A percentile compares a stretch with the other conserved stretches of the same genome.
These are phyloP conservation scores for Clepsis dumicolana DNA, from an alignment of 2,888 invertebrate genomes.

Conservation along the genomic window DNA sequence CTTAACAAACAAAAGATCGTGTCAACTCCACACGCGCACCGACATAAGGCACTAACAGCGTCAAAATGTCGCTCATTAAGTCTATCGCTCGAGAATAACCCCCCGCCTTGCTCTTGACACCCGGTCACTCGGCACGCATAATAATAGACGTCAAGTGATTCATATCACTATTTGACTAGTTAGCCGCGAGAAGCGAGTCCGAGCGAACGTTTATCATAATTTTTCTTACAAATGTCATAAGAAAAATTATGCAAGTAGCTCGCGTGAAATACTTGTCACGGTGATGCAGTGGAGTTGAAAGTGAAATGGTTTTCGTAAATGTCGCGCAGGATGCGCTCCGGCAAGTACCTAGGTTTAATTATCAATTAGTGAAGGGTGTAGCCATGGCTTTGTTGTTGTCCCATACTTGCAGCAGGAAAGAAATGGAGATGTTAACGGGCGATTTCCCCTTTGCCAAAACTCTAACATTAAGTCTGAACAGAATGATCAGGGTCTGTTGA, in stretches of 20 bases:
- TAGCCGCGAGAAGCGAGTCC: slow-evolving; percentile 73
- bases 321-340: slow-evolving; percentile 64
- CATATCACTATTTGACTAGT: slow-evolving; percentile 64
- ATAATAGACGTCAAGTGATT: slow-evolving; percentile 81
- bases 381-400: neutral
- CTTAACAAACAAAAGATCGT: too few relatives aligned
- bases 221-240: slow-evolving; percentile 7
- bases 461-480: too few relatives aligned
- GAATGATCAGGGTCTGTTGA: too few relatives aligned
- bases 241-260: neutral
- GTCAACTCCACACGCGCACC: too few relatives aligned
- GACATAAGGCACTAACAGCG: too few relatives aligned
- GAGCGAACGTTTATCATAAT: slow-evolving; percentile 53
- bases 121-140: slow-evolving; percentile 83
- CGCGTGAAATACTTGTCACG: too few relatives aligned
- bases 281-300: neutral
- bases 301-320: slow-evolving; percentile 54
- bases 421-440: too few relatives aligned
- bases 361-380: neutral
- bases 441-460: too few relatives aligned
- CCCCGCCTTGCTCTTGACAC: slow-evolving; percentile 80
- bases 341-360: slow-evolving; percentile 53
- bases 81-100: slow-evolving; percentile 22
- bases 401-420: too few relatives aligned
- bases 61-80: slow-evolving; percentile 12